A percentile compares a stretch with the other conserved stretches of the same genome.
Conservation (phyloP, 2,888 invertebrate species). For the Tanypteryx hageni region DNA sequence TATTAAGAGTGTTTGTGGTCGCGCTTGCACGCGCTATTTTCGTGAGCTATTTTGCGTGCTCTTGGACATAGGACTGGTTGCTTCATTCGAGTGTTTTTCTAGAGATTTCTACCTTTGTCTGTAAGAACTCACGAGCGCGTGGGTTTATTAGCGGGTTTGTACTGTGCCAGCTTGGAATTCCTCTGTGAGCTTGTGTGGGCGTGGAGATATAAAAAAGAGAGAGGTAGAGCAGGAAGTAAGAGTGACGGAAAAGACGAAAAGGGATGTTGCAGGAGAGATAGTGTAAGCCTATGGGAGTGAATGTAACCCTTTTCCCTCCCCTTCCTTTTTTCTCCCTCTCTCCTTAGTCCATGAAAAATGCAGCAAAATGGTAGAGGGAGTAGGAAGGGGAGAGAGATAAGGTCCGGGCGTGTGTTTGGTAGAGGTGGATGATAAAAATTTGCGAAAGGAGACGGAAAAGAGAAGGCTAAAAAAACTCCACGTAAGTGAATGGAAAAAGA, state of each 20-base stretch:
- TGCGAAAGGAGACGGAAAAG: neutral
- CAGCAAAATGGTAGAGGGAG: neutral
- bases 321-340: neutral
- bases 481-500: neutral
- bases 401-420: constrained; percentile 18
- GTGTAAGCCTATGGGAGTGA: constrained; percentile 1
- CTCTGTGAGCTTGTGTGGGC: too few relatives aligned
- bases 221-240: neutral
- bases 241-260: neutral
- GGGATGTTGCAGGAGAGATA: neutral
- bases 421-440: neutral
- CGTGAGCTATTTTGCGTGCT: too few relatives aligned
- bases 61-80: too few relatives aligned
- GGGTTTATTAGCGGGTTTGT: too few relatives aligned
- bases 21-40: too few relatives aligned
- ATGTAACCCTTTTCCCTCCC: neutral
- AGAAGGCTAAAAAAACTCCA: neutral
- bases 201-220: too few relatives aligned
- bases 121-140: too few relatives aligned
- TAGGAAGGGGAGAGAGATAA: constrained; percentile 7
- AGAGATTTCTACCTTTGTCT: too few relatives aligned
- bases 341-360: constrained; percentile 9
- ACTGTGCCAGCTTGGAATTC: too few relatives aligned
- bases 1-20: too few relatives aligned
- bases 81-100: too few relatives aligned